Base-by-base conservation (phyloP, 2,797 vertebrate species). In the Spinibarbus caldwelli region DNA sequence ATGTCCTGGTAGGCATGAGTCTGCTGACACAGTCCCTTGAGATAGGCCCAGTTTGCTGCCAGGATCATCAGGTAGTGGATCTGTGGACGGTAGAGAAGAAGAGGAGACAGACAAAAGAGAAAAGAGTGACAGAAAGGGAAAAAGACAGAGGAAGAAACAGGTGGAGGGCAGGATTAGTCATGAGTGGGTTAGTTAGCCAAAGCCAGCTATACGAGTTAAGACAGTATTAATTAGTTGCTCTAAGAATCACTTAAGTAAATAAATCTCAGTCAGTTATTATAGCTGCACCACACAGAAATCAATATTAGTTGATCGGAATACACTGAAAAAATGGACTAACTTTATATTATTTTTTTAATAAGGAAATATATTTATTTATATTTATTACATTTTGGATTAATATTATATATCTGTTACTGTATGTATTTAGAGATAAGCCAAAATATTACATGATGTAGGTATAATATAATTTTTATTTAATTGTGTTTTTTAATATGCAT, bases 1-100 rank as follows among this genome's bases (percentile, higher is more conserved):
- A 98, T 97, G 96, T 98, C 98, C 89, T 99, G 98, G 96, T 99
- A 99, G 92, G 96, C 97, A 93, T 99, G 98, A 91, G 97, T 98
- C 96, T 97, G 97, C 96, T 97, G 97, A 92, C 96, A 97, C 2
- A 97, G 97, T 86, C 97, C 97, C 96, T 97, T 99, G 96, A 99
- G 96, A 94, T 99, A 99, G 93, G 97, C 98, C 98, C 98, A 99
- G 95, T 99, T 99, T 93, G 98, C 98, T 83, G 97, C 96, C 95
- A 99, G 92, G 94, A 99, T 97, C 98, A 99, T 99, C 96, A 99
- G 96, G 94, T 98, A 99, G 96, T 99, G 98, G 94, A 99, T 97
- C 98, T 99, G 95, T 92, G 95, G 96, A 90, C 94, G 94, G 95
- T 93, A 95, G 67, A 95, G 94, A 94, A 93, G 93, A 95, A 93